These are phyloP conservation scores for Zoanthus sociatus DNA, from an alignment of 92 coral and sea anemone species.

Conservation along the genomic window DNA sequence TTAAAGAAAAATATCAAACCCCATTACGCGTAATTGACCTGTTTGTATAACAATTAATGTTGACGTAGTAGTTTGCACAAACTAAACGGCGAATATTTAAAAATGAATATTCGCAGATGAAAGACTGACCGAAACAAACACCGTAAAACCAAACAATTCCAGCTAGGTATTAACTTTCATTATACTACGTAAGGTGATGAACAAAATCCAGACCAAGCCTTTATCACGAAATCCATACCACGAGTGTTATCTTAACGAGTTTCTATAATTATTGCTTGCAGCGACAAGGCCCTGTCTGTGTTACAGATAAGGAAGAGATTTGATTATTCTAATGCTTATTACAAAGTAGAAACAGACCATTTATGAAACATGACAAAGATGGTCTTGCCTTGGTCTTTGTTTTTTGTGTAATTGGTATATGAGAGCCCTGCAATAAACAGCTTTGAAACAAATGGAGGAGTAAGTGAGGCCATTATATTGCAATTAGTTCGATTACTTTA, in stretches of 20 bases:
- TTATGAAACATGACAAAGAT: slow-evolving; percentile 34
- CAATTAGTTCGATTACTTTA: neutral
- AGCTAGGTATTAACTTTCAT: slow-evolving; percentile 22
- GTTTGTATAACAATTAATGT: slow-evolving; percentile 68
- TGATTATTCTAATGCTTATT: slow-evolving; percentile 7
- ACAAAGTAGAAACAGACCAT: slow-evolving; percentile 36
- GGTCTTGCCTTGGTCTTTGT: neutral
- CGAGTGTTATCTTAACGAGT: slow-evolving; percentile 68
- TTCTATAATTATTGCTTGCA: slow-evolving; percentile 68
- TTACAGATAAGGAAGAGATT: slow-evolving; percentile 54
- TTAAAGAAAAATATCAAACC: slow-evolving; percentile 68
- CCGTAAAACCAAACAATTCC: neutral
- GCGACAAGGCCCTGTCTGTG: slow-evolving; percentile 56
- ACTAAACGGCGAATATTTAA: slow-evolving; percentile 39
- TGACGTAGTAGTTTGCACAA: slow-evolving; percentile 55
- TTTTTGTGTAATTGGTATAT: slow-evolving; percentile 15
- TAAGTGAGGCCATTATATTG: slow-evolving; percentile 29
- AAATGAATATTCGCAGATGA: slow-evolving; percentile 11
- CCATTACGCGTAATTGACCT: slow-evolving; percentile 79
- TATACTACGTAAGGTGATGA: slow-evolving; percentile 29
- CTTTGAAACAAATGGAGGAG: slow-evolving; percentile 24
- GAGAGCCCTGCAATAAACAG: slow-evolving; percentile 19
- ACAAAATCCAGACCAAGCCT: slow-evolving; percentile 27
- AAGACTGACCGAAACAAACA: neutral
- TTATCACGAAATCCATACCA: slow-evolving; percentile 71